A percentile compares a stretch with the other conserved stretches of the same genome.
Evolutionary conservation across 2,888 invertebrate genomes (phyloP).

Genomic region (Petrophora chlorosata): DNA sequence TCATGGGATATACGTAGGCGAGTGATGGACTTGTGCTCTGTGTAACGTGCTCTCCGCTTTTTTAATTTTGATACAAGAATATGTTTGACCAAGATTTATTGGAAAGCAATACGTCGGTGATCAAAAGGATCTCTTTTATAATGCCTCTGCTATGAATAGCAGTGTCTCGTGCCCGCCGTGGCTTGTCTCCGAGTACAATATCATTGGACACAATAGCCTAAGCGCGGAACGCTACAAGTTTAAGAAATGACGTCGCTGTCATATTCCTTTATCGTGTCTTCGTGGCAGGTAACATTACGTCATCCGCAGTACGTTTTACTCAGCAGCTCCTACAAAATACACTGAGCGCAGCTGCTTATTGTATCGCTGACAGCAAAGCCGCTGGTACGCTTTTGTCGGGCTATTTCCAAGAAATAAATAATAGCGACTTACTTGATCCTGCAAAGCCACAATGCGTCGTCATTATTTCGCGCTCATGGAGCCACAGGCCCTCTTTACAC

Average conservation of each 20-base stretch:
- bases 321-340: slow-evolving; percentile 61
- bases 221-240: slow-evolving; percentile 52
- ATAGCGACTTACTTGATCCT: slow-evolving; percentile 77
- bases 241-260: slow-evolving; percentile 46
- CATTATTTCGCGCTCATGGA: slow-evolving; percentile 71
- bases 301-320: slow-evolving; percentile 65
- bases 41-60: background rate
- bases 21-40: slow-evolving; percentile 42
- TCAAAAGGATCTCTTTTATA: background rate
- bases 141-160: slow-evolving; percentile 4
- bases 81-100: background rate
- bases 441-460: slow-evolving; percentile 70
- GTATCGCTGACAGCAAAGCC: slow-evolving; percentile 77
- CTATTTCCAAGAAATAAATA: slow-evolving; percentile 71
- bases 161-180: slow-evolving; percentile 21
- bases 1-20: slow-evolving; percentile 47
- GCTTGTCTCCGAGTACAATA: slow-evolving; percentile 42
- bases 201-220: slow-evolving; percentile 51
- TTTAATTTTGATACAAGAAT: background rate
- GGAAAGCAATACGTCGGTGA: background rate
- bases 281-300: slow-evolving; percentile 66
- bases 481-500: slow-evolving; percentile 54
- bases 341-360: slow-evolving; percentile 73
- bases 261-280: slow-evolving; percentile 55
- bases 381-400: slow-evolving; percentile 69